phyloP scores from a whole-genome alignment of 2,113 vertebrate genomes.

The Cyprinodon variegatus region DNA sequence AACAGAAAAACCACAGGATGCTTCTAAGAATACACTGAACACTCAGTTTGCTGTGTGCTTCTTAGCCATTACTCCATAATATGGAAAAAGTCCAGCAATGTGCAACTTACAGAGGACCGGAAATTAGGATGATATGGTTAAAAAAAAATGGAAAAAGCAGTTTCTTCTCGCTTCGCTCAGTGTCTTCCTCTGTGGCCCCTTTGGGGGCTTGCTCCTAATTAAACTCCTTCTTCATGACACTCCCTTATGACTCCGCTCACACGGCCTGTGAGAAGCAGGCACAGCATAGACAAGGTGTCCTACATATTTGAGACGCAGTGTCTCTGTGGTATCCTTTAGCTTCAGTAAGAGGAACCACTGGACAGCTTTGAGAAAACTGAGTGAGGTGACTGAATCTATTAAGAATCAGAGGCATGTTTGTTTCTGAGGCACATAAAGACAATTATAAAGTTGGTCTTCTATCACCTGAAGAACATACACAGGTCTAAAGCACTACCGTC shows the following conservation, averaged over 20 bases:
- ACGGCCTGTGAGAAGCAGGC: conserved; percentile 73
- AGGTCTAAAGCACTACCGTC: no score
- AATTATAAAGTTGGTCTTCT: no score
- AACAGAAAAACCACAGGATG: not conserved
- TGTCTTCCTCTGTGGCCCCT: conserved; percentile 74
- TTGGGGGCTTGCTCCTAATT: conserved; percentile 84
- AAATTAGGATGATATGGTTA: conserved; percentile 36
- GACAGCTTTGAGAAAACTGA: conserved; percentile 13
- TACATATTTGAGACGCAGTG: conserved; percentile 79
- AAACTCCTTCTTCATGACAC: conserved; percentile 80
- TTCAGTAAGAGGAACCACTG: conserved; percentile 20
- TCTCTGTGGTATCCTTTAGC: conserved; percentile 78
- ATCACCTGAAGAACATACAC: no score
- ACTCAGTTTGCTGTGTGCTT: not conserved
- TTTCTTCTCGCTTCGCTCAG: conserved; percentile 64
- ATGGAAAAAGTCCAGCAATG: conserved; percentile 15
- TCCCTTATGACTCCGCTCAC: conserved; percentile 81
- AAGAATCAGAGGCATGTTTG: not conserved
- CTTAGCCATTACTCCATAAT: not conserved
- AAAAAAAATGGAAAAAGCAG: conserved; percentile 55
- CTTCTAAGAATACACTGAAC: not conserved
- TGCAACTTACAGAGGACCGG: conserved; percentile 11
- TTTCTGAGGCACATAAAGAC: no score
- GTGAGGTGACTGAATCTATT: conserved; percentile 8
- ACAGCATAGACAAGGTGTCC: conserved; percentile 78